Conservation (phyloP, 2,797 vertebrate genomes). For the Neoniphon sammara region DNA sequence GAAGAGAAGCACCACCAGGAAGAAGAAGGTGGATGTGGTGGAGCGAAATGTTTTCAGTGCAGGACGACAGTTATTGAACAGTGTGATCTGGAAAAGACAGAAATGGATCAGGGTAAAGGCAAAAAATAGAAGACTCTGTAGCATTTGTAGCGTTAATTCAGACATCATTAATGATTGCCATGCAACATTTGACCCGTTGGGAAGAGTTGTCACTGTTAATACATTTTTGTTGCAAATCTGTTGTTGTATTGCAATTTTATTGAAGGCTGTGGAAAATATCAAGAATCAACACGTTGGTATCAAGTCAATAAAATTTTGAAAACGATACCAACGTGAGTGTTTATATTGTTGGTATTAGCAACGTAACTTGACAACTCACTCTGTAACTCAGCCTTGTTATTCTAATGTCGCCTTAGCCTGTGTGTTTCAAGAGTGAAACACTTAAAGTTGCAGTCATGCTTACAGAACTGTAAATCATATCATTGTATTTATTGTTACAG, state of each 20-base stretch:
- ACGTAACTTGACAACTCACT: too few species aligned
- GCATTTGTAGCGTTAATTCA: not conserved
- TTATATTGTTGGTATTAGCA: too few species aligned
- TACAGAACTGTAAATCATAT: too few species aligned
- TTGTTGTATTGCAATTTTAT: not conserved
- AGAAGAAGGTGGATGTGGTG: slow-evolving; percentile 87
- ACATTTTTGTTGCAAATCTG: not conserved
- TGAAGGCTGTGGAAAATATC: too few species aligned
- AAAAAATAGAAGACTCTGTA: not conserved
- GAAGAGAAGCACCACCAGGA: slow-evolving; percentile 87
- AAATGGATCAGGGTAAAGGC: not conserved
- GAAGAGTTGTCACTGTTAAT: not conserved
- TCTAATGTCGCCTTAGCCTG: too few species aligned
- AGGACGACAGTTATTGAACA: slow-evolving; percentile 88
- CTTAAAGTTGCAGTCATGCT: not conserved
- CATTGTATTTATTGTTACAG: too few species aligned
- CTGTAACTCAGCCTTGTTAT: too few species aligned
- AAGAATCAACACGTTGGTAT: too few species aligned
- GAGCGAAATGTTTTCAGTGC: slow-evolving; percentile 88
- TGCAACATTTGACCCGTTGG: not conserved
- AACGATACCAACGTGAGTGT: too few species aligned
- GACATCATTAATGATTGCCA: not conserved
- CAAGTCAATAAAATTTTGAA: too few species aligned
- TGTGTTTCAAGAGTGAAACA: too few species aligned
- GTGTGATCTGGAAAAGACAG: slow-evolving; percentile 77